Percentiles rank a stretch among this genome's conserved stretches.
phyloP scores from a whole-genome alignment of 2,797 vertebrate species.

The Anas georgica region DNA sequence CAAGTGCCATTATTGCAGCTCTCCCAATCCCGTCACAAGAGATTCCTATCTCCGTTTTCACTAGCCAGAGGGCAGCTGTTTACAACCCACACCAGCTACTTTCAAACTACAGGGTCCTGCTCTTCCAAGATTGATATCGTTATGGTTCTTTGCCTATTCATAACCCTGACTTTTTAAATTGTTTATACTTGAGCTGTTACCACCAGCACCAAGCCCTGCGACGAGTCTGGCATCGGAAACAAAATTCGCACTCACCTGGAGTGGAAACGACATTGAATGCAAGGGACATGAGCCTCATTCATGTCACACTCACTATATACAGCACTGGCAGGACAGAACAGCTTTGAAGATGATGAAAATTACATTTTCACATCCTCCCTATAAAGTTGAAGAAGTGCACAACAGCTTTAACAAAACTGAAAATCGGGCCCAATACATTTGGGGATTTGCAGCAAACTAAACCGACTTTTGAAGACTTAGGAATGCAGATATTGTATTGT shows the following conservation, averaged over 20 bases:
- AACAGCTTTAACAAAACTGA: not conserved
- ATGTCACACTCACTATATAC: not conserved
- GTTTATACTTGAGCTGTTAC: not conserved
- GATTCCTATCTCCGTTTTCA: not conserved
- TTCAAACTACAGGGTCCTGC: not conserved
- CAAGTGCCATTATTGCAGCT: not conserved
- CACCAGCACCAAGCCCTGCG: not conserved
- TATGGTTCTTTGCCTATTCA: not conserved
- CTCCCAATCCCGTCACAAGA: not conserved
- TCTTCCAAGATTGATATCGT: accelerated
- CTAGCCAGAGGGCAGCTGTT: not conserved
- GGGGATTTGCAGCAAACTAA: not conserved
- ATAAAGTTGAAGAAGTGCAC: not conserved
- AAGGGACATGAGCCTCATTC: accelerated
- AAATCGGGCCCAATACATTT: not conserved
- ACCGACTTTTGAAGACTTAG: not conserved
- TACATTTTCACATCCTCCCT: not conserved
- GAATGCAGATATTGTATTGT: slow-evolving; percentile 14
- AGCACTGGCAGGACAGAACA: accelerated
- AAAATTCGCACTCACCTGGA: not conserved
- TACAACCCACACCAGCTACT: not conserved
- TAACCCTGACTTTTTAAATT: not conserved
- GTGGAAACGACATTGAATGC: not conserved
- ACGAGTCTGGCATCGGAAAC: not conserved
- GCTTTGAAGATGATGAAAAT: not conserved